Conservation (phyloP, 2,113 vertebrate genomes). For the Tragulus kanchil region DNA sequence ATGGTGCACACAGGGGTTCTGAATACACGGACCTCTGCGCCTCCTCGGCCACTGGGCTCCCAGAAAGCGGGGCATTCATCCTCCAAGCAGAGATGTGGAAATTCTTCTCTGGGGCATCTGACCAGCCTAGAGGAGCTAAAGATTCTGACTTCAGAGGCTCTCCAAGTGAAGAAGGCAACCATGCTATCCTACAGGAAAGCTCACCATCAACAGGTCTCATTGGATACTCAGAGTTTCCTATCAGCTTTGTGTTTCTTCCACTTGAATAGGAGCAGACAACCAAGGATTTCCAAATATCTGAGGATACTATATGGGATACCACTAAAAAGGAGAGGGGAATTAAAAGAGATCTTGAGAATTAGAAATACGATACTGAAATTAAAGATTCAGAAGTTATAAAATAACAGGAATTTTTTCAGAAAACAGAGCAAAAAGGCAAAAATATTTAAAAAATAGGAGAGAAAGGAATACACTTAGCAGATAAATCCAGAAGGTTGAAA, state of each 20-base stretch:
- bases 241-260: not conserved
- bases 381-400: not conserved
- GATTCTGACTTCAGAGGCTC: not conserved
- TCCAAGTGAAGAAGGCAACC: not conserved
- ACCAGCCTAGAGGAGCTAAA: not conserved
- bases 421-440: constrained; percentile 8
- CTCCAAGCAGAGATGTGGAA: not conserved
- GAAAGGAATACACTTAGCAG: not conserved
- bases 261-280: not conserved
- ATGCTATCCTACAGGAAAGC: not conserved
- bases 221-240: not conserved
- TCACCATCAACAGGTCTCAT: not conserved
- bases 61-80: not conserved
- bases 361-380: constrained; percentile 1
- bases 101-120: constrained; percentile 3
- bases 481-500: not conserved
- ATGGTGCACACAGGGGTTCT: not conserved
- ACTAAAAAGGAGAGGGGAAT: not conserved
- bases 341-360: not conserved
- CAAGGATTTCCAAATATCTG: not conserved
- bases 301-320: not conserved
- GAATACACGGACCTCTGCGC: not conserved
- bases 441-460: not conserved
- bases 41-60: not conserved
- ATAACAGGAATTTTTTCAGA: not conserved